These are phyloP conservation scores for Drosophila melanosoma DNA, from an alignment of 2,888 invertebrate genomes.

Conservation along the genomic window DNA sequence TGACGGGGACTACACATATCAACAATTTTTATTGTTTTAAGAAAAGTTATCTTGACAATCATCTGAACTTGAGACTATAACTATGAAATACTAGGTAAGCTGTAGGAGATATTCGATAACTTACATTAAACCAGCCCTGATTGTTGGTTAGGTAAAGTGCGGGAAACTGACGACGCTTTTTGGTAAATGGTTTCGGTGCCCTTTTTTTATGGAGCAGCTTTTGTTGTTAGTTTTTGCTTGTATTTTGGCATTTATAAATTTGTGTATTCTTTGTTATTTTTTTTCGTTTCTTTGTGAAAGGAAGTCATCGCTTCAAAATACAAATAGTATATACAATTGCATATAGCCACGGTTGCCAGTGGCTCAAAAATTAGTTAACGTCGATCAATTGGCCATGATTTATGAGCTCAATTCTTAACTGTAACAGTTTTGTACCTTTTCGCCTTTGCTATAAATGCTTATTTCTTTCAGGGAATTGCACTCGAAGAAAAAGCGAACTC, in stretches of 20 bases:
- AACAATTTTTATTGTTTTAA: no score
- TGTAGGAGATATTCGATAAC: no score
- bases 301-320: constrained; percentile 76
- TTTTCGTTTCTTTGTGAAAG: constrained; percentile 49
- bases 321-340: constrained; percentile 17
- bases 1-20: no score
- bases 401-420: constrained; percentile 17
- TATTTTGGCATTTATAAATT: constrained; percentile 48
- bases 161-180: constrained; percentile 39
- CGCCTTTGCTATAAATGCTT: not conserved
- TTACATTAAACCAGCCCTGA: no score
- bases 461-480: not conserved
- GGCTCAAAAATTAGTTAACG: constrained; percentile 25
- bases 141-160: no score
- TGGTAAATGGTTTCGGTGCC: constrained; percentile 64
- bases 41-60: no score
- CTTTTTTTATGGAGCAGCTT: constrained; percentile 40
- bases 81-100: no score
- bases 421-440: constrained; percentile 23
- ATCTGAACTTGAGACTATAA: no score
- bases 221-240: constrained; percentile 49
- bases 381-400: constrained; percentile 18
- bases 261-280: constrained; percentile 1
- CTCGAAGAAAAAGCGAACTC: constrained; percentile 61
- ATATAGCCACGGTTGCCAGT: constrained; percentile 3